These are phyloP conservation scores for Anas platyrhynchos DNA, from an alignment of 2,113 vertebrate species.

Conservation along the genomic window DNA sequence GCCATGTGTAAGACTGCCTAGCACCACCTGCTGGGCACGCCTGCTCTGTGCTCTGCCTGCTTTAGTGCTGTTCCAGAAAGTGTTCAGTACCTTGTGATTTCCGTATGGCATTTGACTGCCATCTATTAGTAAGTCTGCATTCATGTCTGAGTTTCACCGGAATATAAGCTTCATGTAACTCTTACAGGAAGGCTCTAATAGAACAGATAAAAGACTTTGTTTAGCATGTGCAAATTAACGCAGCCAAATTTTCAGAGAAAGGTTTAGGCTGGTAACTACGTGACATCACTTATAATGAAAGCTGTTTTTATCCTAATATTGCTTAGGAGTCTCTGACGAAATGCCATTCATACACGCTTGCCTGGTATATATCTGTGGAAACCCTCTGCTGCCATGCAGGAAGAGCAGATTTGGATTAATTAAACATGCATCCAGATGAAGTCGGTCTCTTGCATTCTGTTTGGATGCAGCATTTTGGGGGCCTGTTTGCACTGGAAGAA, in stretches of 20 bases:
- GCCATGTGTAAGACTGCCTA: neutral
- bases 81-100: no score
- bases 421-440: neutral
- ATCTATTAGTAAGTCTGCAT: neutral
- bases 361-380: neutral
- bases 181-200: neutral
- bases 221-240: neutral
- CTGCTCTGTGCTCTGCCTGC: neutral
- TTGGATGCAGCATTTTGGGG: neutral
- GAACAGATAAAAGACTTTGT: neutral
- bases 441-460: neutral
- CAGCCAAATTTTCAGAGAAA: neutral
- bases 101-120: neutral
- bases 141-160: neutral
- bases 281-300: no score
- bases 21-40: constrained; percentile 53
- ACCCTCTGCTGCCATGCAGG: neutral
- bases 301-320: neutral
- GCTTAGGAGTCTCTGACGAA: neutral
- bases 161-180: neutral
- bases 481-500: neutral
- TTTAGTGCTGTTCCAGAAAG: neutral
- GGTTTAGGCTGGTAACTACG: neutral
- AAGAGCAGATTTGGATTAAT: neutral
- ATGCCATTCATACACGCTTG: neutral